These are phyloP conservation scores for Ramphastos sulfuratus DNA, from an alignment of 2,113 vertebrate species.

Conservation along the genomic window DNA sequence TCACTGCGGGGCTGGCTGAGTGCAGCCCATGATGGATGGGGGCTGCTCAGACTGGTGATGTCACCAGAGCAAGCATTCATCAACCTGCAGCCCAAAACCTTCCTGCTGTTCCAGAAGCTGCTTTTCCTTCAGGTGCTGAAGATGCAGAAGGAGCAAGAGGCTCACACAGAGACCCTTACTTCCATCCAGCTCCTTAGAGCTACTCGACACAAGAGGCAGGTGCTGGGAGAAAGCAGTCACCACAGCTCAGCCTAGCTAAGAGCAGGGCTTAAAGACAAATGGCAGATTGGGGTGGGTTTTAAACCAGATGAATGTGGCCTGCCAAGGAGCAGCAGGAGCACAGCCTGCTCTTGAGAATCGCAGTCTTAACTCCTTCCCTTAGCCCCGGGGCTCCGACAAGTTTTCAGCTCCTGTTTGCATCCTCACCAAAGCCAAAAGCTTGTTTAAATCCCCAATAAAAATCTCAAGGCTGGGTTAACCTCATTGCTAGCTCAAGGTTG, in stretches of 20 bases:
- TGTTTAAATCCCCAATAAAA: not conserved
- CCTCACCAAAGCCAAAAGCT: not conserved
- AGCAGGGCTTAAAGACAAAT: not conserved
- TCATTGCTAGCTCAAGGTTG: not conserved
- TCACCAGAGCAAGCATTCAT: not conserved
- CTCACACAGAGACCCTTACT: not conserved
- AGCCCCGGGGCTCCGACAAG: not conserved
- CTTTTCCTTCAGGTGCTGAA: not conserved
- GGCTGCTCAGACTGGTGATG: not conserved
- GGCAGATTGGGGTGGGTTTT: not conserved
- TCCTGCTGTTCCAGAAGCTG: not conserved
- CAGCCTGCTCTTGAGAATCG: not conserved
- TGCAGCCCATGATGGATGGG: rapidly evolving
- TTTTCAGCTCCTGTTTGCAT: not conserved
- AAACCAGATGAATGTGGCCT: not conserved
- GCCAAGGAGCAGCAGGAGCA: not conserved
- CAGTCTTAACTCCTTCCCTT: not conserved
- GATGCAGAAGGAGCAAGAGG: not conserved
- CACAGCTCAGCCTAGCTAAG: not conserved
- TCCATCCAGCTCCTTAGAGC: not conserved
- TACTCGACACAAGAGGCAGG: not conserved
- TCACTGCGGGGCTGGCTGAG: not conserved
- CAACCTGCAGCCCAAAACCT: not conserved
- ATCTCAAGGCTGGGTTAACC: not conserved
- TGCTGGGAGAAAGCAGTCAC: not conserved